Evolutionary conservation across 2,888 invertebrate genomes (phyloP), one percentile per base, ranked within the genome.

Genomic region (Carabus problematicus): DNA sequence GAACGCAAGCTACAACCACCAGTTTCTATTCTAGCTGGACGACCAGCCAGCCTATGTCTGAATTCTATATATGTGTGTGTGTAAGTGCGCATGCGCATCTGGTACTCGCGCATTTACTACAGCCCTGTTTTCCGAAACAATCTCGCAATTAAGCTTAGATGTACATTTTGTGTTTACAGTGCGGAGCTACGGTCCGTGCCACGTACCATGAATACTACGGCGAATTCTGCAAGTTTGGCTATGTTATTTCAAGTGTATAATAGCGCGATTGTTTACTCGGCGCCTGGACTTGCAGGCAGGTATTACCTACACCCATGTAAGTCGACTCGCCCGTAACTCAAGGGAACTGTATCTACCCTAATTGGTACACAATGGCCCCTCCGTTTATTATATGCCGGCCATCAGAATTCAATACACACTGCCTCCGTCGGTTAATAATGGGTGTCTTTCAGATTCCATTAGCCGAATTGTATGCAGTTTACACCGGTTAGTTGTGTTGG

Each of bases 81-180:
- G n/a, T 19, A 52, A 14, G 16, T 29, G 29, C 29, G 45, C 14
- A 12, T 14, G 45, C 52, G 52, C n/a, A 14, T 14, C 47, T 47
- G 11, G 47, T 14, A 56, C 39, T n/a, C 56, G 56, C 56, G 29
- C 29, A 29, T 40, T 40, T 14, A 11, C 55, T 16, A 47, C 29
- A 29, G 29, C 29, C 29, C 29, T 3, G 12, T 19, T 18, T 52
- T 16, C 19, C 69, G 55, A 73, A 74, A 74, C 74, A 74, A 74
- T 74, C 71, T 69, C 70, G 70, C 72, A 73, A 73, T 73, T 73
- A 73, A 73, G 73, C 72, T 73, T 70, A 72, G 71, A 72, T 70
- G 72, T 72, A 71, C 71, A 71, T 72, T 73, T 71, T 72, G 61
- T 68, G 70, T 68, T 71, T 70, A 61, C 49, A 61, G 59, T 66